Percentiles rank a stretch among this genome's conserved stretches.
phyloP scores from a whole-genome alignment of 2,113 vertebrate species.

The Bujurquina vittata region DNA sequence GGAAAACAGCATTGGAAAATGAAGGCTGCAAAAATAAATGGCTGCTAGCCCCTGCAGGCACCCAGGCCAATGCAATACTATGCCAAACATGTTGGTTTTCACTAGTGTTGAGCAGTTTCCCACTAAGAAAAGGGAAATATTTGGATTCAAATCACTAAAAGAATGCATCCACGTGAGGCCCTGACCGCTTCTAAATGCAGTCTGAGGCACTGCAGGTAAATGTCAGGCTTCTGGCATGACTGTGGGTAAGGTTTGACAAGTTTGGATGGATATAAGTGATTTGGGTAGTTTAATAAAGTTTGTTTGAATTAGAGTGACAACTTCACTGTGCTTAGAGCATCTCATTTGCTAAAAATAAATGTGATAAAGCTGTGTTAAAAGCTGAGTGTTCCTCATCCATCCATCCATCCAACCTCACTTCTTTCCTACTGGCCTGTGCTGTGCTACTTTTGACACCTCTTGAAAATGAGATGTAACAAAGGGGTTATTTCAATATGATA shows the following conservation, averaged over 20 bases:
- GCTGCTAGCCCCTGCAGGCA: neutral
- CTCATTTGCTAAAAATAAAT: neutral
- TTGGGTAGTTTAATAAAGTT: neutral
- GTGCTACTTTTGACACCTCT: no score
- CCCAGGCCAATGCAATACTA: neutral
- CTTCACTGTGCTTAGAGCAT: neutral
- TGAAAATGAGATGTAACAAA: neutral
- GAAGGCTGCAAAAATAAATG: neutral
- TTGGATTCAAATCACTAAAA: neutral
- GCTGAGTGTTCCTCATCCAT: neutral
- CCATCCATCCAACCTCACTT: neutral
- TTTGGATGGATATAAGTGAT: neutral
- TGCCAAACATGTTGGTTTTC: neutral
- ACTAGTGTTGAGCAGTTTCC: neutral
- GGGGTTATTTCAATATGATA: neutral
- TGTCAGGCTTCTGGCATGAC: neutral
- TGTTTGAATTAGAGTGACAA: neutral
- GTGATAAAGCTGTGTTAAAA: neutral
- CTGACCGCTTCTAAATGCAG: neutral
- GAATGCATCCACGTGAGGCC: neutral
- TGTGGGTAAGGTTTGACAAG: neutral
- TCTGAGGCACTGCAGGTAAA: neutral
- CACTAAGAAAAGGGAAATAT: neutral
- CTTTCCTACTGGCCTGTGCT: neutral
- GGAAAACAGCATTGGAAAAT: neutral